Conservation (phyloP, 2,797 vertebrate species). For the Gymnodraco acuticeps region DNA sequence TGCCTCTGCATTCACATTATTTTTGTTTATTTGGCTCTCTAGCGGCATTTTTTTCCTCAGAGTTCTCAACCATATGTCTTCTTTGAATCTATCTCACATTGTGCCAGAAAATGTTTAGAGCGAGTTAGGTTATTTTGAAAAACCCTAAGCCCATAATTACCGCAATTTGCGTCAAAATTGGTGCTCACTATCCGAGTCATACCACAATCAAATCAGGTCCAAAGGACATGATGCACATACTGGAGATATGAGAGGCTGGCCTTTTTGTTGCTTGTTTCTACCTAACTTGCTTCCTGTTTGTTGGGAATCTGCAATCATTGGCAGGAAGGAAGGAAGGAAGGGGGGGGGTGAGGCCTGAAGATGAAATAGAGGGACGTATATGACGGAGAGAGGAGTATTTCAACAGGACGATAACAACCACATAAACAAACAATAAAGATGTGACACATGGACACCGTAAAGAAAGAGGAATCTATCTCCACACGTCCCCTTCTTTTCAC, state of each 20-base stretch:
- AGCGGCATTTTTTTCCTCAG: slow-evolving; percentile 6
- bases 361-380: slow-evolving; percentile 27
- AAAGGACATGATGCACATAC: not conserved
- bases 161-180: not conserved
- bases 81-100: slow-evolving; percentile 22
- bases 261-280: slow-evolving; percentile 42
- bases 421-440: slow-evolving; percentile 63
- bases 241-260: slow-evolving; percentile 20
- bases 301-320: slow-evolving; percentile 31
- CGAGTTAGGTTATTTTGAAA: not conserved
- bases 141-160: not conserved
- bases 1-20: slow-evolving; percentile 67
- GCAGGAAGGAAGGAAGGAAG: not conserved
- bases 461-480: slow-evolving; percentile 12
- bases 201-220: not conserved
- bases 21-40: slow-evolving; percentile 72
- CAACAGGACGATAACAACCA: slow-evolving; percentile 46
- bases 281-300: slow-evolving; percentile 36
- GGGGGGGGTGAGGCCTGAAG: slow-evolving; percentile 19
- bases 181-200: not conserved
- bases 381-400: slow-evolving; percentile 44
- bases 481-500: slow-evolving; percentile 37
- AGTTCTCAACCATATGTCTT: slow-evolving; percentile 55
- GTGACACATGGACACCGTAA: slow-evolving; percentile 41
- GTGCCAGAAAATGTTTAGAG: slow-evolving; percentile 20